Percentiles rank a stretch among this genome's conserved stretches.
These are phyloP conservation scores for Lepidochrysops patricia DNA, from an alignment of 2,888 invertebrate species.

Conservation along the genomic window DNA sequence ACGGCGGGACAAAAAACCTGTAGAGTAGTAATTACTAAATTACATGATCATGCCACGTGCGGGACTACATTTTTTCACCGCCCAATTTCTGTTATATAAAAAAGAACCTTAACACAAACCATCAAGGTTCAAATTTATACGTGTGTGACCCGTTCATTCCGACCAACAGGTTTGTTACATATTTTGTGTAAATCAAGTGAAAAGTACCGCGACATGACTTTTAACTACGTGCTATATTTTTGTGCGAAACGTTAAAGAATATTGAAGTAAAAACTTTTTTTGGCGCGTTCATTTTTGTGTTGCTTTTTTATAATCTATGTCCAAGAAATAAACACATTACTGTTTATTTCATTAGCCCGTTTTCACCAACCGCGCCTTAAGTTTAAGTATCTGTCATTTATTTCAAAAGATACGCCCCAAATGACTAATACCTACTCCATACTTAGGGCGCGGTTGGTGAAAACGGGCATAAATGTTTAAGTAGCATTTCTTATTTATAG, in stretches of 20 bases:
- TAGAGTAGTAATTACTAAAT: constrained; percentile 49
- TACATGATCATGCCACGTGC: constrained; percentile 39
- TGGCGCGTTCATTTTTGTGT: too few relatives aligned
- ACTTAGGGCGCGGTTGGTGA: too few relatives aligned
- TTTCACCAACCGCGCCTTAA: too few relatives aligned
- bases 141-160: neutral
- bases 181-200: constrained; percentile 1
- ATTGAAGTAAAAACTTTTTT: neutral
- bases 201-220: neutral
- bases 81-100: constrained; percentile 7
- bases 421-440: too few relatives aligned
- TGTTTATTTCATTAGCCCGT: too few relatives aligned
- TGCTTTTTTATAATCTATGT: too few relatives aligned
- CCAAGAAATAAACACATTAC: too few relatives aligned
- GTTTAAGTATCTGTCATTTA: too few relatives aligned
- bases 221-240: constrained; percentile 1
- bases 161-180: neutral
- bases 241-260: neutral
- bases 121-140: neutral
- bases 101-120: neutral
- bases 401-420: too few relatives aligned
- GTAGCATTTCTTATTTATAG: too few relatives aligned
- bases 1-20: constrained; percentile 37
- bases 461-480: too few relatives aligned
- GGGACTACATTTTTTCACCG: constrained; percentile 26